Percentiles rank a stretch among this genome's conserved stretches.
Evolutionary conservation across 1,140 invertebrate genomes (phyloP).

Genomic region (Steinernema feltiae): DNA sequence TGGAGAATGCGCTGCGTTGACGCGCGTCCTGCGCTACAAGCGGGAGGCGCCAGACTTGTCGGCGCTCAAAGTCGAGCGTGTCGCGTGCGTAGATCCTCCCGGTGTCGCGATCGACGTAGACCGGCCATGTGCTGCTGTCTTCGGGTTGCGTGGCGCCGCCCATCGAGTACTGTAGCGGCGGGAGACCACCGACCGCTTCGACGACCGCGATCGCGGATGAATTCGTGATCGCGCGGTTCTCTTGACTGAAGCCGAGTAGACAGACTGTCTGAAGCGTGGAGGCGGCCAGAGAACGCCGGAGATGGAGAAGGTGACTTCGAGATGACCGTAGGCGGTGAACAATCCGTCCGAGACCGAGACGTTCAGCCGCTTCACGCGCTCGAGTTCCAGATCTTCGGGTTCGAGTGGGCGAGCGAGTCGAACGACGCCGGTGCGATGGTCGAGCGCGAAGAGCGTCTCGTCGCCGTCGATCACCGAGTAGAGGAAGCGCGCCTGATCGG

Average conservation of each 20-base stretch:
- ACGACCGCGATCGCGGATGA: slow-evolving; percentile 39
- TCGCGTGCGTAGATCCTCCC: slow-evolving; percentile 29
- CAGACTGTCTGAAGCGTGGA: slow-evolving; percentile 42
- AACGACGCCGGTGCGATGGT: slow-evolving; percentile 41
- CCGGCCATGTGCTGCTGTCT: slow-evolving; percentile 40
- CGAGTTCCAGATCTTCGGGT: neutral
- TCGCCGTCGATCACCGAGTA: slow-evolving; percentile 50
- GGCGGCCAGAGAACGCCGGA: slow-evolving; percentile 22
- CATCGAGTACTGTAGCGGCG: slow-evolving; percentile 39
- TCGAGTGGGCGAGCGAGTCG: neutral
- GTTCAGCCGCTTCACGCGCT: slow-evolving; percentile 35
- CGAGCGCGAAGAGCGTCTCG: slow-evolving; percentile 45
- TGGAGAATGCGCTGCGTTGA: slow-evolving; percentile 38
- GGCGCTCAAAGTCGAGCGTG: slow-evolving; percentile 21
- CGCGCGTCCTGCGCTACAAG: slow-evolving; percentile 19
- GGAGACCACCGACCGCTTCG: slow-evolving; percentile 34
- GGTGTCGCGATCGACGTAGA: slow-evolving; percentile 36
- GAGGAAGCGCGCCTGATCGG: slow-evolving; percentile 18
- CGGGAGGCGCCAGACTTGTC: slow-evolving; percentile 22
- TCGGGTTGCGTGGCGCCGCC: slow-evolving; percentile 24
- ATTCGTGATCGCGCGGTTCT: slow-evolving; percentile 42
- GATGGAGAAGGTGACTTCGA: slow-evolving; percentile 31
- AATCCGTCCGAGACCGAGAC: slow-evolving; percentile 52
- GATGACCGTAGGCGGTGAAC: slow-evolving; percentile 30
- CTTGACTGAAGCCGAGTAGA: slow-evolving; percentile 40